Percentiles rank a stretch among this genome's conserved stretches.
Evolutionary conservation across 1,140 invertebrate species (phyloP).

Genomic region (Yoshiicerus persimilis): DNA sequence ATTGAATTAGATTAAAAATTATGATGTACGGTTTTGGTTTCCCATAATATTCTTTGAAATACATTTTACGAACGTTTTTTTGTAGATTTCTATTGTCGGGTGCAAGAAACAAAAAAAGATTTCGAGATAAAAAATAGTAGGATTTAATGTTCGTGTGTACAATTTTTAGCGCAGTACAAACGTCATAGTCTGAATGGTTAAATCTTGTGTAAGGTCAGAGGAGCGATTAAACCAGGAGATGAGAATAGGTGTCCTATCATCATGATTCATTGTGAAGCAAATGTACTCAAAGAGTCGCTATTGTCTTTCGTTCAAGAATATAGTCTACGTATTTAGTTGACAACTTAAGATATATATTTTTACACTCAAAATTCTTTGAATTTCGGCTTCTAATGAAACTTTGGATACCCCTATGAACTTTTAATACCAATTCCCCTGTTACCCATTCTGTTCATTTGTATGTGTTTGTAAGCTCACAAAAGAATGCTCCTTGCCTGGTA

Average conservation of each 20-base stretch:
- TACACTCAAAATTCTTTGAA: neutral
- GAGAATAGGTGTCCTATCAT: neutral
- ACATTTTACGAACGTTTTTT: no score
- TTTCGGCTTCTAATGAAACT: neutral
- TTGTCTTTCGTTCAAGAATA: neutral
- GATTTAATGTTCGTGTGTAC: neutral
- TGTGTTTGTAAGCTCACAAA: no score
- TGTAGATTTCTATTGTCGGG: no score
- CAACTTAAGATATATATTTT: neutral
- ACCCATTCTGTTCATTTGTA: no score
- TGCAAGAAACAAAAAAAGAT: no score
- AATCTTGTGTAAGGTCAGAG: neutral
- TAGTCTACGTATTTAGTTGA: neutral
- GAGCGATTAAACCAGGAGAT: neutral
- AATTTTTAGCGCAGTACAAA: no score
- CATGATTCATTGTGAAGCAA: neutral
- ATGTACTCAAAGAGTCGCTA: neutral
- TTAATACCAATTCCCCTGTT: no score
- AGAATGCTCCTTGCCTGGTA: no score
- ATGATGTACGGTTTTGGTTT: no score
- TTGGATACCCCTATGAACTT: no score
- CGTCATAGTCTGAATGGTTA: neutral
- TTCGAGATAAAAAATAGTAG: neutral
- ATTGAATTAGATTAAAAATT: no score
- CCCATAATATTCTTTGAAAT: no score